These are phyloP conservation scores for Dallia pectoralis DNA, from an alignment of 2,797 vertebrate genomes.

Conservation along the genomic window DNA sequence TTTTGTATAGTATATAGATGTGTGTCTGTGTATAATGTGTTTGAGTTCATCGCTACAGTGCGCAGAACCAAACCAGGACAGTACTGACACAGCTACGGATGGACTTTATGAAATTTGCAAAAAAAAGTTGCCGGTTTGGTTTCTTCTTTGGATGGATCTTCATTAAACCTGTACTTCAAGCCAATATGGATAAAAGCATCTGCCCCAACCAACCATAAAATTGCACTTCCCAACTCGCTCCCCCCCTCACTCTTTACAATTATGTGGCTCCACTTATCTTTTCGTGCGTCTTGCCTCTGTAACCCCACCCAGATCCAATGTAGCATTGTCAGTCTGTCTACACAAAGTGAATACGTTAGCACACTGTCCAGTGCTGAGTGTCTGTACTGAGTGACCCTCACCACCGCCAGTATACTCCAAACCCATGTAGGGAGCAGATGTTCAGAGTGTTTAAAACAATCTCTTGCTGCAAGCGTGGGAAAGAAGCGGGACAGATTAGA, in stretches of 20 bases:
- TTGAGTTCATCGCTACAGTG: too few species aligned
- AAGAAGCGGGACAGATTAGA: neutral
- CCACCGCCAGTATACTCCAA: neutral
- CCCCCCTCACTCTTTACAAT: neutral
- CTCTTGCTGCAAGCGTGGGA: neutral
- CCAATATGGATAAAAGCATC: neutral
- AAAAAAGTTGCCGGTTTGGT: too few species aligned
- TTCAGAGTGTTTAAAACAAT: neutral
- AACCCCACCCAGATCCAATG: neutral
- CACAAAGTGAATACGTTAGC: neutral
- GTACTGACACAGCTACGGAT: too few species aligned
- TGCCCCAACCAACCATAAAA: neutral
- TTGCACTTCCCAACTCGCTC: neutral
- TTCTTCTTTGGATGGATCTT: too few species aligned
- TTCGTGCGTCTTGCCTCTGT: conserved; percentile 3
- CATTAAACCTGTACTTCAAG: neutral
- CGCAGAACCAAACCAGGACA: too few species aligned
- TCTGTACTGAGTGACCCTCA: conserved; percentile 1
- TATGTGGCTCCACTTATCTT: neutral
- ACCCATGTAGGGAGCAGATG: neutral
- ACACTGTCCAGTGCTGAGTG: neutral
- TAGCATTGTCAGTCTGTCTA: neutral
- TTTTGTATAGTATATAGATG: too few species aligned
- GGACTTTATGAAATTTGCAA: too few species aligned
- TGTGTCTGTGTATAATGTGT: too few species aligned